Conservation (phyloP, 2,888 invertebrate species). For the Phanerotoma sp. region DNA sequence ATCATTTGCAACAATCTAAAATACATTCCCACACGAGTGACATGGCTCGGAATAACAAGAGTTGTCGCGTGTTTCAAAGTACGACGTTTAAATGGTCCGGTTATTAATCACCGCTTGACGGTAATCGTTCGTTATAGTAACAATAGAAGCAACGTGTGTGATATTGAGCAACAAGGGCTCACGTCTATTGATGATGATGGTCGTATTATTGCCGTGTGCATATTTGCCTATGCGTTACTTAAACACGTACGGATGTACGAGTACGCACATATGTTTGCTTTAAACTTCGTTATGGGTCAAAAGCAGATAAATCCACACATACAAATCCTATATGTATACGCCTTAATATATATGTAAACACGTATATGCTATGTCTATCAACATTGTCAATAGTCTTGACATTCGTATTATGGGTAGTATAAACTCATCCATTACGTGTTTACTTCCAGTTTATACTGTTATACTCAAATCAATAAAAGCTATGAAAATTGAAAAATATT, state of each 20-base stretch:
- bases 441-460: too few species aligned
- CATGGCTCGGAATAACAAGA: neutral
- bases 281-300: too few species aligned
- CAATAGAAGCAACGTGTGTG: conserved; percentile 13
- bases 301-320: neutral
- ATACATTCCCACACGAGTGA: neutral
- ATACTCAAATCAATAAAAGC: too few species aligned
- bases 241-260: conserved; percentile 6
- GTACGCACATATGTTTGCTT: neutral
- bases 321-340: neutral
- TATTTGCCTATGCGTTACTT: conserved; percentile 17
- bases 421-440: too few species aligned
- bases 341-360: neutral
- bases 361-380: too few species aligned
- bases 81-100: conserved; percentile 20
- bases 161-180: conserved; percentile 10
- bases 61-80: conserved; percentile 6
- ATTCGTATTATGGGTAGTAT: too few species aligned
- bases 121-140: conserved; percentile 20
- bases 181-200: conserved; percentile 21
- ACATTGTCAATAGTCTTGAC: too few species aligned
- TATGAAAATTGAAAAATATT: too few species aligned
- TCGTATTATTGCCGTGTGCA: conserved; percentile 12
- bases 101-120: conserved; percentile 27
- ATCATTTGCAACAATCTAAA: neutral